These are phyloP conservation scores for Siniperca knerii DNA, from an alignment of 2,113 vertebrate genomes.

Conservation along the genomic window DNA sequence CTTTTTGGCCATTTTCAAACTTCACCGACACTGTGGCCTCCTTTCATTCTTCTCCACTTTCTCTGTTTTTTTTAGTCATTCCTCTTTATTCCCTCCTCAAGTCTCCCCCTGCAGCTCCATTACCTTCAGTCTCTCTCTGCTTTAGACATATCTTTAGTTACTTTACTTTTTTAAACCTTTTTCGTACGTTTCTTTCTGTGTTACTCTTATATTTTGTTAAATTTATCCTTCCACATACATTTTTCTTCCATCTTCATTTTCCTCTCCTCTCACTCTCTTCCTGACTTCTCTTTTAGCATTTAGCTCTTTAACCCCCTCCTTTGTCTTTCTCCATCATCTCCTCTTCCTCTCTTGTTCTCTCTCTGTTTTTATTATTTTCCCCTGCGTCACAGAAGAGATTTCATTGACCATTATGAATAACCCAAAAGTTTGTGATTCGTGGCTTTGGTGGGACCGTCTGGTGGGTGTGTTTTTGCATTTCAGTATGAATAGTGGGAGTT, in stretches of 20 bases:
- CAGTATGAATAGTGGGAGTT: not conserved
- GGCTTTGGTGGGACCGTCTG: constrained; percentile 9
- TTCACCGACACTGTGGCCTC: not conserved
- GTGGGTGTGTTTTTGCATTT: not conserved
- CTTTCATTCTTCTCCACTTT: constrained; percentile 14
- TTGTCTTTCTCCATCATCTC: not conserved
- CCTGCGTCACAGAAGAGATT: not conserved
- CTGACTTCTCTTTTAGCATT: constrained; percentile 3
- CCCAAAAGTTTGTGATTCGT: constrained; percentile 23
- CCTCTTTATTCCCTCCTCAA: constrained; percentile 4
- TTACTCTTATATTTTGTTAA: constrained; percentile 23
- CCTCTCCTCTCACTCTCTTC: constrained; percentile 3
- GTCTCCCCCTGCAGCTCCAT: constrained; percentile 18
- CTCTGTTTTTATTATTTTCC: not conserved
- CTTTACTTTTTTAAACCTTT: constrained; percentile 12
- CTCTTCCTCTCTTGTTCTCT: not conserved
- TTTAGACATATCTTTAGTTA: constrained; percentile 24
- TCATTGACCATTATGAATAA: constrained; percentile 47
- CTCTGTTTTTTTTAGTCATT: not conserved
- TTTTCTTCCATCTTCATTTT: constrained; percentile 12
- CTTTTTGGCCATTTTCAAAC: constrained; percentile 26
- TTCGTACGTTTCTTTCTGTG: not conserved
- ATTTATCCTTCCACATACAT: constrained; percentile 5
- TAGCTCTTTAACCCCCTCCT: not conserved
- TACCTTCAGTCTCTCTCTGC: constrained; percentile 33